Percentiles rank a stretch among this genome's conserved stretches.
Conservation (phyloP, 2,888 invertebrate genomes). For the Hofmannophila pseudospretella region DNA sequence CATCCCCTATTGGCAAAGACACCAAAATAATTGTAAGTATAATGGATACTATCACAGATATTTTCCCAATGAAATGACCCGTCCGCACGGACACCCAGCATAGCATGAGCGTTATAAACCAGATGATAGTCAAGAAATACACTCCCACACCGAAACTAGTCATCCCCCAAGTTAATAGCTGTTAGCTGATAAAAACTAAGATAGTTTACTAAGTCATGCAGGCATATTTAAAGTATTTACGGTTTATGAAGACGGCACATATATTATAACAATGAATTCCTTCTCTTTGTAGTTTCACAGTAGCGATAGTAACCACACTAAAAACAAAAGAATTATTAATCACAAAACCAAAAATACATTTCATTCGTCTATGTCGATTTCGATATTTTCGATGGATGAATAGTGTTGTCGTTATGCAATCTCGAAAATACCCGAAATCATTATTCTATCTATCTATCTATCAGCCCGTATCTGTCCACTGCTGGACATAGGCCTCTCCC, state of each 20-base stretch:
- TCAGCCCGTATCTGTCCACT: no score
- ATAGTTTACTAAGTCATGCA: conserved; percentile 32
- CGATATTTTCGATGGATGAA: no score
- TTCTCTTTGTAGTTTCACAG: no score
- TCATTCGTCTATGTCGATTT: no score
- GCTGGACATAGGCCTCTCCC: no score
- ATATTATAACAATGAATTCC: no score
- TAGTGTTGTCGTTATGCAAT: no score
- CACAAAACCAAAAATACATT: no score
- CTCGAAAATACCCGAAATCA: no score
- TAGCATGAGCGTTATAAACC: conserved; percentile 80
- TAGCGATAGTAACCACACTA: no score
- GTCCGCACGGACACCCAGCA: conserved; percentile 82
- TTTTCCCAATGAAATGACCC: conserved; percentile 80
- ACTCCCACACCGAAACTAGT: conserved; percentile 81
- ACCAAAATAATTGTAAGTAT: conserved; percentile 78
- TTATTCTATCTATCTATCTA: no score
- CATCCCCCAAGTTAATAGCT: conserved; percentile 30
- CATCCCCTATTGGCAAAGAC: conserved; percentile 76
- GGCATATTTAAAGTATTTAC: conserved; percentile 34
- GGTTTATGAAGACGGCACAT: conserved; percentile 31
- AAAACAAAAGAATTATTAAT: no score
- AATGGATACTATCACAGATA: conserved; percentile 73
- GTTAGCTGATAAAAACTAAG: conserved; percentile 15
- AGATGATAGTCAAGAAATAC: conserved; percentile 80